phyloP scores from a whole-genome alignment of 1,140 invertebrate genomes.

The Scaptomyza graminum region DNA sequence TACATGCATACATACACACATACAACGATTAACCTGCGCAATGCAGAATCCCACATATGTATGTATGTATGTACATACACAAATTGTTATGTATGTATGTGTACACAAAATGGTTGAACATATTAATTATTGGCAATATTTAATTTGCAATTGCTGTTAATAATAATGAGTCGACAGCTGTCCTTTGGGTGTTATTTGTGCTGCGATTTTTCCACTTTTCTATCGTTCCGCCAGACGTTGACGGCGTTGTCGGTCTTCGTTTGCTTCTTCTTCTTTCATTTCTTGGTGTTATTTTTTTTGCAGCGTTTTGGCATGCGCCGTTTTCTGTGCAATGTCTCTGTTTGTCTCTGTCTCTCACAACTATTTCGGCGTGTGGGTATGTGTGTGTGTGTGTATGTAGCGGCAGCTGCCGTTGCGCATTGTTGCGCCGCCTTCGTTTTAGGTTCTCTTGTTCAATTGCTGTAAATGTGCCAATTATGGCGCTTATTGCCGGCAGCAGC shows the following conservation, averaged over 20 bases:
- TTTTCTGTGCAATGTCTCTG: conserved; percentile 37
- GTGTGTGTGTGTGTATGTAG: conserved; percentile 13
- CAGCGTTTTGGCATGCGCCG: conserved; percentile 58
- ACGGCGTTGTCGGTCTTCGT: conserved; percentile 46
- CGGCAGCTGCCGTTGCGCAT: conserved; percentile 39
- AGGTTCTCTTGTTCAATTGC: conserved; percentile 41
- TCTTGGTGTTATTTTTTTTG: conserved; percentile 32
- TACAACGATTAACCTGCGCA: too few species aligned
- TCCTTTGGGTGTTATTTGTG: conserved; percentile 68
- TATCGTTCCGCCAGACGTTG: conserved; percentile 50
- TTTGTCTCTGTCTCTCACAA: conserved; percentile 23
- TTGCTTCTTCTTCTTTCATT: conserved; percentile 25
- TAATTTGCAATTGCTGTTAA: background rate
- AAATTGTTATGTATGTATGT: too few species aligned
- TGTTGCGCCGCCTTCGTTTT: conserved; percentile 39
- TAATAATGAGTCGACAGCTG: conserved; percentile 58
- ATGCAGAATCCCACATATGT: too few species aligned
- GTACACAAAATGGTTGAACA: too few species aligned
- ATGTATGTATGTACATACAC: too few species aligned
- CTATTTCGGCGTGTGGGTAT: background rate
- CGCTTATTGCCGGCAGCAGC: conserved; percentile 49
- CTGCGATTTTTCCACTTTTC: conserved; percentile 68
- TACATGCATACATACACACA: too few species aligned
- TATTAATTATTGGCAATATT: too few species aligned
- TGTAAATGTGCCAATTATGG: conserved; percentile 66